Base-by-base conservation (phyloP, 2,888 invertebrate species). In the Drosophila acutilabella region DNA sequence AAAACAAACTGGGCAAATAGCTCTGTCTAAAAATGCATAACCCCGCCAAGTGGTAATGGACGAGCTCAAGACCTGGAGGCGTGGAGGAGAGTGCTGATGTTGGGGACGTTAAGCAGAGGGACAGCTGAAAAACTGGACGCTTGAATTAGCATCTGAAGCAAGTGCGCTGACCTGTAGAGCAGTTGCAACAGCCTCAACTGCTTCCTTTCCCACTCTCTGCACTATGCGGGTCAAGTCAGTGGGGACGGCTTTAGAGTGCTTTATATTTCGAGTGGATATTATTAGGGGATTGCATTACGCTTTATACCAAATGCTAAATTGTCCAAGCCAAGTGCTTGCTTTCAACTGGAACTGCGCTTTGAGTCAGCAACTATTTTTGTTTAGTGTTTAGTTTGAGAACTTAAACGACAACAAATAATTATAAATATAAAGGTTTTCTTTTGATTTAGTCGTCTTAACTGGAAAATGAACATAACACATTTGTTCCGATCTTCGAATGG, bases 1-100 rank as follows among this genome's bases (percentile, higher is more conserved):
- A 62, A 70, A 71, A 53, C 62, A 61, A 75, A 68, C 61, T 61
- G 62, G 48, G 41, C 79, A 85, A 84, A 81, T 84, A 74, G 81
- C 85, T 64, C 58, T 61, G 69, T 67, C 85, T 81, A 73, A 75
- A 76, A 78, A 67, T 78, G 81, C 81, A 87, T 70, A 58, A 53
- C 40, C 16, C 48, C 18, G 44, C 50, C 18, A 23, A 18, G 40
- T 47, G 45, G 33, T 41, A 40, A 26, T 33, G 44, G 20, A 42
- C 33, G 26, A 54, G 30, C 33, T 33, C n/a, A n/a, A 54, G 53
- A 14, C 53, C 41, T 14, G 3, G 18, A 5, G 1, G n/a, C 1
- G 5, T 14, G 23, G n/a, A 11, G 16, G 10, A 10, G 30, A 3
- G n/a, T 8, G 7, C 6, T 4, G n/a, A 18, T 0, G 10, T 0